Evolutionary conservation across 1,140 invertebrate species (phyloP).

Genomic region (Cherax destructor): DNA sequence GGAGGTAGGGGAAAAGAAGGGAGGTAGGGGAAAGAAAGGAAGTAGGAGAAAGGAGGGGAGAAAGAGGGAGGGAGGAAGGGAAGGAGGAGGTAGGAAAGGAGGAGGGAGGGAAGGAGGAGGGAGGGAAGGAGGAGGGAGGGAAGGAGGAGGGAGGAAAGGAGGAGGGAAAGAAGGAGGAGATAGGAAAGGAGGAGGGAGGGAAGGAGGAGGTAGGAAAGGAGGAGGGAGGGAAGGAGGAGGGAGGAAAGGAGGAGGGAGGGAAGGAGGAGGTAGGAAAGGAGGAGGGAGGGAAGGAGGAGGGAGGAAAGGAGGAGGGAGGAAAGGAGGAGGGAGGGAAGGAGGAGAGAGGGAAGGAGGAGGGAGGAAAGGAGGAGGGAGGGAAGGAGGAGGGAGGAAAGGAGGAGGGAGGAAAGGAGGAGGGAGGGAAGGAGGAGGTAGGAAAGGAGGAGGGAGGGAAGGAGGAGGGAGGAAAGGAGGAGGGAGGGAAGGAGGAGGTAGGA

Average conservation of each 20-base stretch:
- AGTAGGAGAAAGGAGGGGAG: neutral
- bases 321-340: neutral
- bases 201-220: neutral
- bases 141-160: neutral
- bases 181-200: too few species aligned
- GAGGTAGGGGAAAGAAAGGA: too few species aligned
- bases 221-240: neutral
- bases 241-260: slow-evolving; percentile 1
- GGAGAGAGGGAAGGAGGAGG: neutral
- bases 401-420: neutral
- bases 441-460: neutral
- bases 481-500: neutral
- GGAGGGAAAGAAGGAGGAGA: neutral
- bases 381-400: neutral
- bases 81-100: neutral
- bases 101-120: neutral
- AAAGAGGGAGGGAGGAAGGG: too few species aligned
- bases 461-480: neutral
- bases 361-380: neutral
- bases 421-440: neutral
- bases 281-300: neutral
- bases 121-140: neutral
- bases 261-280: neutral
- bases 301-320: slow-evolving; percentile 22
- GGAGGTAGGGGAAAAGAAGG: neutral